Percentiles rank a stretch among this genome's conserved stretches.
phyloP scores from a whole-genome alignment of 2,113 vertebrate species.

The Ailurus styani region DNA sequence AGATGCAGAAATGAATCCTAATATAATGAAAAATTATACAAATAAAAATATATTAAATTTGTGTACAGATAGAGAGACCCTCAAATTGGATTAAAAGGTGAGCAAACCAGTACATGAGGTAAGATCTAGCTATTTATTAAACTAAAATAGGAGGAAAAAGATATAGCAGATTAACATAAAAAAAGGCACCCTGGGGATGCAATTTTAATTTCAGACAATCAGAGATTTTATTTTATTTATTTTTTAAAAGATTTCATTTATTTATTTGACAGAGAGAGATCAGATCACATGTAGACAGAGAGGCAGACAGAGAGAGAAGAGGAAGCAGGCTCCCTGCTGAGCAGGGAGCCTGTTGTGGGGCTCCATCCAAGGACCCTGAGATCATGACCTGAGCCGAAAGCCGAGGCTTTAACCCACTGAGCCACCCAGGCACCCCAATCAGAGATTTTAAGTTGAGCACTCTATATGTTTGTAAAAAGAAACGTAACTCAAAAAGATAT shows the following conservation, averaged over 20 bases:
- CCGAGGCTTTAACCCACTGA: no score
- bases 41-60: background rate
- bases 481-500: background rate
- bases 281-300: no score
- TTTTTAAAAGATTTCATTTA: no score
- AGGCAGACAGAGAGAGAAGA: no score
- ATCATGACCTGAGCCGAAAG: no score
- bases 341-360: no score
- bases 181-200: background rate
- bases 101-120: background rate
- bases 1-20: background rate
- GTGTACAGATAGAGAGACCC: background rate
- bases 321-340: no score
- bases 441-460: background rate
- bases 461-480: background rate
- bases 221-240: conserved; percentile 11
- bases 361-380: no score
- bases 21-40: background rate
- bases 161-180: background rate
- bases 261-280: no score
- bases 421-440: background rate
- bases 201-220: background rate
- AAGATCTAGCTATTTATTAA: background rate
- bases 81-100: background rate
- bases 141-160: background rate